phyloP scores from a whole-genome alignment of 2,113 vertebrate species.

The Corvus hawaiiensis region DNA sequence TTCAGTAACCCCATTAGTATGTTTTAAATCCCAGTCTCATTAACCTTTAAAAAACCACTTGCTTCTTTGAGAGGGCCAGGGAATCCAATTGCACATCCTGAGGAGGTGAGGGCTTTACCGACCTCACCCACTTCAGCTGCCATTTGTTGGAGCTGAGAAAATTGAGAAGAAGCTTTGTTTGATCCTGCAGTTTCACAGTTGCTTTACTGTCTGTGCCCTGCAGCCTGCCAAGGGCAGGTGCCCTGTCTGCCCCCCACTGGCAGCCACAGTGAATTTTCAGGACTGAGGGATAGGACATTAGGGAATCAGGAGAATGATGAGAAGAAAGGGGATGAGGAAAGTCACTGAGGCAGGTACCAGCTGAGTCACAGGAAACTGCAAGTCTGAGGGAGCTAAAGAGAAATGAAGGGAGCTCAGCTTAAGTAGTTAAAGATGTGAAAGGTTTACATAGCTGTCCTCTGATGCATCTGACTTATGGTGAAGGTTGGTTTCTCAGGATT shows the following conservation, averaged over 20 bases:
- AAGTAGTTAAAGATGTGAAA: not conserved
- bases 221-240: not conserved
- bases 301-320: not conserved
- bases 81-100: not conserved
- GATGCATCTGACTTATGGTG: rapidly evolving
- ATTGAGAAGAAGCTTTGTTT: not conserved
- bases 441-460: not conserved
- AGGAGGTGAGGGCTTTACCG: not conserved
- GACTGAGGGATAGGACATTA: not conserved
- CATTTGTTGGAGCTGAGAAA: not conserved
- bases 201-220: not conserved
- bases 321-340: not conserved
- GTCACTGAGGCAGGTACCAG: not conserved
- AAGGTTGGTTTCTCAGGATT: not conserved
- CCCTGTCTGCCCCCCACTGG: not conserved
- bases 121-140: not conserved
- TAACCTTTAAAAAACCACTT: not conserved
- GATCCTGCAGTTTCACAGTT: not conserved
- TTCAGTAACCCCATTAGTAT: not conserved
- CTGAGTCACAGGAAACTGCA: not conserved
- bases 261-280: not conserved
- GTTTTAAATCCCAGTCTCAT: not conserved
- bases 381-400: not conserved
- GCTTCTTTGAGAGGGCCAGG: not conserved
- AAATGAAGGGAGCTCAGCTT: not conserved